Percentiles rank a stretch among this genome's conserved stretches.
phyloP scores from a whole-genome alignment of 2,113 vertebrate genomes.

The Hemibagrus wyckioides region DNA sequence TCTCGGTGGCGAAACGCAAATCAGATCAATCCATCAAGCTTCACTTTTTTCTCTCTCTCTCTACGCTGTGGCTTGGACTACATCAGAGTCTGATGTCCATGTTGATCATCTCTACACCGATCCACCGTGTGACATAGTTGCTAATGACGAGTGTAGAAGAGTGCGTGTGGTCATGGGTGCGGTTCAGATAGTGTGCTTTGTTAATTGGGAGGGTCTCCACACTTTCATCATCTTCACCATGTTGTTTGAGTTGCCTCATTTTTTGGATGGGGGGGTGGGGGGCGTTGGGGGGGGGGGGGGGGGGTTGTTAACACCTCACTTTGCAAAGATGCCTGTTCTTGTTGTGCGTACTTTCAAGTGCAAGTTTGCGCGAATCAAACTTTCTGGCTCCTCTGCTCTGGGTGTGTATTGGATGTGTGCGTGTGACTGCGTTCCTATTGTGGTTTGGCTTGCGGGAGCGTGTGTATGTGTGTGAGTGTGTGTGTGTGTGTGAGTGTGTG shows the following conservation, averaged over 20 bases:
- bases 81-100: no score
- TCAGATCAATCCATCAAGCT: constrained; percentile 49
- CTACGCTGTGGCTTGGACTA: not conserved
- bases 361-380: not conserved
- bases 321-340: not conserved
- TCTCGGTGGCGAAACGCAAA: constrained; percentile 78
- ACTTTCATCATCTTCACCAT: constrained; percentile 12
- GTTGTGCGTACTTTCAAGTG: not conserved
- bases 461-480: constrained; percentile 4
- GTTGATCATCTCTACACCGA: not conserved
- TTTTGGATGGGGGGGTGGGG: no score
- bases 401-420: constrained; percentile 28
- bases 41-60: constrained; percentile 39
- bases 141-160: not conserved
- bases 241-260: constrained; percentile 2
- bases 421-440: constrained; percentile 26
- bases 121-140: not conserved
- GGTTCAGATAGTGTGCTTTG: not conserved
- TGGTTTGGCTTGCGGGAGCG: constrained; percentile 30
- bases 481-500: constrained; percentile 52
- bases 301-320: constrained; percentile 13
- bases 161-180: constrained; percentile 17
- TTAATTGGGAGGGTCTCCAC: constrained; percentile 27
- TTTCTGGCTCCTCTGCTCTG: not conserved
- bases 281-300: no score